Evolutionary conservation across 2,113 vertebrate genomes (phyloP).

Genomic region (Varanus salvator): DNA sequence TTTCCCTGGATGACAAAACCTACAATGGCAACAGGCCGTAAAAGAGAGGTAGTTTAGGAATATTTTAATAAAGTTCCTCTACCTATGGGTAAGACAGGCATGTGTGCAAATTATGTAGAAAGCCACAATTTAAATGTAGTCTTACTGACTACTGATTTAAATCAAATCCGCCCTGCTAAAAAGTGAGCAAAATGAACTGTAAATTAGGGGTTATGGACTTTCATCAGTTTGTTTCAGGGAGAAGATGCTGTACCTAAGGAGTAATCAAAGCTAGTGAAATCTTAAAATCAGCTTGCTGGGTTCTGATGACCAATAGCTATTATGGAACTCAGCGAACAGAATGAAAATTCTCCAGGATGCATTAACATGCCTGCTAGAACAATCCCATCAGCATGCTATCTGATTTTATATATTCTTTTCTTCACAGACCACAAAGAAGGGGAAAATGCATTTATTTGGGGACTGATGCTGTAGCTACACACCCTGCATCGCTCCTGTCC

Average conservation of each 20-base stretch:
- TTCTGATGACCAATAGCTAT: not conserved
- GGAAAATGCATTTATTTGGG: not conserved
- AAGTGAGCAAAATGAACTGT: slow-evolving; percentile 2
- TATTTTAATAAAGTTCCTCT: too few species aligned
- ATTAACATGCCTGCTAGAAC: rapidly evolving
- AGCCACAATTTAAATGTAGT: too few species aligned
- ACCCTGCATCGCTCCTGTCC: too few species aligned
- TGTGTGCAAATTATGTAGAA: too few species aligned
- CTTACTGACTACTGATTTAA: too few species aligned
- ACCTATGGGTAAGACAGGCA: too few species aligned
- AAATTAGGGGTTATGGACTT: not conserved
- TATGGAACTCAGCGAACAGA: rapidly evolving
- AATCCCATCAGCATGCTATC: not conserved
- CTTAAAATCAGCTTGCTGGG: not conserved
- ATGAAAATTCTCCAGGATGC: not conserved
- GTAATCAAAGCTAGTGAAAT: slow-evolving; percentile 3
- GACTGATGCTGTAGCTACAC: not conserved
- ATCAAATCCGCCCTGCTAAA: too few species aligned
- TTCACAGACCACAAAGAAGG: not conserved
- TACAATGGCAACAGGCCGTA: too few species aligned
- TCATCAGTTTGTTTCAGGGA: slow-evolving; percentile 30
- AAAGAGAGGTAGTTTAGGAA: too few species aligned
- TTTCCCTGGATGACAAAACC: too few species aligned
- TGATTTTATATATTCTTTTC: not conserved
- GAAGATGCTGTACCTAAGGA: not conserved